phyloP scores from a whole-genome alignment of 2,888 invertebrate species.

The Amblyjoppa fuscipennis region DNA sequence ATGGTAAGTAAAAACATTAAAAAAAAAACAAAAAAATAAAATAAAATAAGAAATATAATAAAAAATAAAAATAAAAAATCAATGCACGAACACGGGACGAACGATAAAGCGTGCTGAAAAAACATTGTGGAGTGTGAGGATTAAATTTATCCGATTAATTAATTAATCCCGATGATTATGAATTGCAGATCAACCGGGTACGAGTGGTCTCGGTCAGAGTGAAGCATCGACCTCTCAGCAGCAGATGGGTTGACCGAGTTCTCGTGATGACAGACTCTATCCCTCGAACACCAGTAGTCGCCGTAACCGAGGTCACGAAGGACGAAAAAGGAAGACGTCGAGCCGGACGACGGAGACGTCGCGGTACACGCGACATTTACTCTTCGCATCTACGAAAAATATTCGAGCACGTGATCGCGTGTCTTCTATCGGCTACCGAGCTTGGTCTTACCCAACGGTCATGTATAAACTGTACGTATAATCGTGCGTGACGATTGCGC shows the following conservation, averaged over 20 bases:
- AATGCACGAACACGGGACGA: conserved; percentile 2
- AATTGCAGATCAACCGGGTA: conserved; percentile 76
- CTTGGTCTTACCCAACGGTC: conserved; percentile 14
- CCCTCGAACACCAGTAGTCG: conserved; percentile 40
- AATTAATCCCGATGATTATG: background rate
- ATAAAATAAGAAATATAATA: background rate
- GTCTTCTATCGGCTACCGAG: conserved; percentile 32
- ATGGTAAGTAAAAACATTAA: conserved; percentile 66
- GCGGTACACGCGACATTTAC: conserved; percentile 14
- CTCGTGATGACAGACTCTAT: conserved; percentile 57
- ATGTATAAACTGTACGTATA: conserved; percentile 29
- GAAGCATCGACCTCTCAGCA: conserved; percentile 74
- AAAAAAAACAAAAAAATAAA: background rate
- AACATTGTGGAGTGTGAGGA: background rate
- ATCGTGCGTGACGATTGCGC: conserved; percentile 16
- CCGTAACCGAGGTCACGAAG: conserved; percentile 42
- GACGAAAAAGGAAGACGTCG: conserved; percentile 26
- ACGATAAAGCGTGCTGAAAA: background rate
- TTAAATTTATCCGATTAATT: background rate
- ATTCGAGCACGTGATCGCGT: conserved; percentile 11
- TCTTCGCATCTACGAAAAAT: conserved; percentile 17
- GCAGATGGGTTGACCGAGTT: conserved; percentile 75
- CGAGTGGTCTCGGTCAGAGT: conserved; percentile 75
- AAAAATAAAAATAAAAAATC: background rate
- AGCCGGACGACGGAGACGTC: background rate